Evolutionary conservation across 1,140 invertebrate genomes (phyloP).

Genomic region (Trachymyrmex septentrionalis): DNA sequence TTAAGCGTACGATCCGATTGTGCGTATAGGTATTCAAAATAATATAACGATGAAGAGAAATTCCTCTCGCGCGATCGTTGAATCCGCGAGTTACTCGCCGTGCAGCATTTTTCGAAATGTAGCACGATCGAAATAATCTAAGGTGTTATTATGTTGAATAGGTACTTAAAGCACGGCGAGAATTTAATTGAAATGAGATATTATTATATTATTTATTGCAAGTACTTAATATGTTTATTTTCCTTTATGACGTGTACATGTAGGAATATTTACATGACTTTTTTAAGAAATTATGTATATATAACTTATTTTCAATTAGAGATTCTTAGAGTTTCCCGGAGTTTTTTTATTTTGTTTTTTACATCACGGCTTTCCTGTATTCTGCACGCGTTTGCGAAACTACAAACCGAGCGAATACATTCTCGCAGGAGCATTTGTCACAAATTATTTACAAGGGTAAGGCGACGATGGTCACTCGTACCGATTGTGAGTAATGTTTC

Average conservation of each 20-base stretch:
- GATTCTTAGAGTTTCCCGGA: not conserved
- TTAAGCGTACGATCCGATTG: constrained; percentile 60
- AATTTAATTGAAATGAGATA: not conserved
- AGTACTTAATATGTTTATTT: not conserved
- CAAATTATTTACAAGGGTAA: constrained; percentile 32
- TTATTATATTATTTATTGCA: not conserved
- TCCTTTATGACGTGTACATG: not conserved
- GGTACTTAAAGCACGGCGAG: not conserved
- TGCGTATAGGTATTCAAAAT: constrained; percentile 47
- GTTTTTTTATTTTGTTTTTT: not conserved
- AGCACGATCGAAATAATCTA: constrained; percentile 3
- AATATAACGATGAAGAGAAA: constrained; percentile 48
- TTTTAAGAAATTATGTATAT: not conserved
- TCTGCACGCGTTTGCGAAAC: not conserved
- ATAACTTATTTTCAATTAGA: not conserved
- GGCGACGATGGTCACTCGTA: constrained; percentile 26
- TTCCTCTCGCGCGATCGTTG: constrained; percentile 34
- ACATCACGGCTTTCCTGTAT: not conserved
- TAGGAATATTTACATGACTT: not conserved
- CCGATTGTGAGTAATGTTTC: constrained; percentile 30
- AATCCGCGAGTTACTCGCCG: constrained; percentile 15
- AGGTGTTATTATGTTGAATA: not conserved
- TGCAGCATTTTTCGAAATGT: not conserved
- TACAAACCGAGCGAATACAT: not conserved
- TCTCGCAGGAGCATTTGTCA: constrained; percentile 46